Evolutionary conservation across 2,888 invertebrate genomes (phyloP), one percentile per base, ranked within the genome.

Genomic region (Stenoptilia bipunctidactyla): DNA sequence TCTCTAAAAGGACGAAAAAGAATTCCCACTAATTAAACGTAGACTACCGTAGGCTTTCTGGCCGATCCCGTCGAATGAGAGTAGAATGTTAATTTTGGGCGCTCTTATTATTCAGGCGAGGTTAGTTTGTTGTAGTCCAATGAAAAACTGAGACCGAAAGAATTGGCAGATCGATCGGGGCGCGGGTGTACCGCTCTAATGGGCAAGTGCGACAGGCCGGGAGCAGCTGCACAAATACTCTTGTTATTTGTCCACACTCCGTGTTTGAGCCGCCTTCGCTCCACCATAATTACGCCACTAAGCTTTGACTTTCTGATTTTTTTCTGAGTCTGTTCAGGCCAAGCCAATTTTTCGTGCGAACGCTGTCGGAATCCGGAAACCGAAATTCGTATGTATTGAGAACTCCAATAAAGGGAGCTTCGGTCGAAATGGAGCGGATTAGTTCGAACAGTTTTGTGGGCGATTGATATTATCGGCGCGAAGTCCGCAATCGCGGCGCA

Each of bases 181-280:
- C 43, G 49, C 42, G 46, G 45, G 46, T 49, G 14, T 50, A 45
- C 48, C 50, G 47, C 46, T 54, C 49, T 55, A 52, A 51, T 52
- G 44, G 51, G 45, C 46, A 46, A 47, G 47, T 49, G 53, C 41
- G 50, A 48, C 50, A 47, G 50, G 49, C 50, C 47, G 50, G 49
- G 55, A 65, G 54, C 74, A 75, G 72, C 75, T 75, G 74, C 61
- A 66, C 69, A 72, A 76, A 74, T 60, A 74, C 66, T 66, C 66
- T 59, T 63, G 62, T 66, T 72, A 66, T 76, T 75, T 76, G 71
- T 70, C 64, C 61, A 67, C 63, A 64, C 61, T 62, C 62, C 55
- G 58, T 63, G 60, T 66, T 68, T 62, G 61, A 67, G 63, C 61
- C 53, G 55, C 62, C 64, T 63, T 53, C 52, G 53, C 58, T 58